A percentile compares a stretch with the other conserved stretches of the same genome.
Evolutionary conservation across 1,140 invertebrate genomes (phyloP).

Genomic region (Apis cerana): DNA sequence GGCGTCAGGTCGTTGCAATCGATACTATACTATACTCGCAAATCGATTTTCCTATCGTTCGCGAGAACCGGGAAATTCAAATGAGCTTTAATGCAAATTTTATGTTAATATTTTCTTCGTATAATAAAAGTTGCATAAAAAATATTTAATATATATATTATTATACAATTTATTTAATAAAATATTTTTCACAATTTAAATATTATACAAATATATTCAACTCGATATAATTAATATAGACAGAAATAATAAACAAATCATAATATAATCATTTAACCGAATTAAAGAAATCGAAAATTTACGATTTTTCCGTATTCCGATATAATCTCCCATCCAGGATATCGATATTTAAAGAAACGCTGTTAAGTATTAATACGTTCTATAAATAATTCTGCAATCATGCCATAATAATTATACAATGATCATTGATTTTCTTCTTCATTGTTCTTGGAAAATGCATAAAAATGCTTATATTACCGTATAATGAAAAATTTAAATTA

Average conservation of each 20-base stretch:
- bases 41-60: neutral
- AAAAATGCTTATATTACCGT: neutral
- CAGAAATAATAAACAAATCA: neutral
- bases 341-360: conserved; percentile 14
- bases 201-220: neutral
- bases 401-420: conserved; percentile 35
- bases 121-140: neutral
- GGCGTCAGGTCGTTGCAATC: conserved; percentile 13
- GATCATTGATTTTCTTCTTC: conserved; percentile 3
- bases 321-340: conserved; percentile 45
- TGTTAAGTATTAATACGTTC: conserved; percentile 10
- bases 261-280: neutral
- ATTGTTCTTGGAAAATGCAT: neutral
- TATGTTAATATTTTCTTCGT: neutral
- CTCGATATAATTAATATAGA: too few relatives aligned
- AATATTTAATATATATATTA: neutral
- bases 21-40: neutral
- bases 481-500: neutral
- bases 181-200: neutral
- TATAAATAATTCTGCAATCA: conserved; percentile 49
- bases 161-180: neutral
- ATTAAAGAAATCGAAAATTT: neutral
- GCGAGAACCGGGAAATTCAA: conserved; percentile 13
- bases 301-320: conserved; percentile 15
- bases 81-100: neutral